Conservation (phyloP, 2,113 vertebrate species). For the Boulengeromyrus knoepffleri region DNA sequence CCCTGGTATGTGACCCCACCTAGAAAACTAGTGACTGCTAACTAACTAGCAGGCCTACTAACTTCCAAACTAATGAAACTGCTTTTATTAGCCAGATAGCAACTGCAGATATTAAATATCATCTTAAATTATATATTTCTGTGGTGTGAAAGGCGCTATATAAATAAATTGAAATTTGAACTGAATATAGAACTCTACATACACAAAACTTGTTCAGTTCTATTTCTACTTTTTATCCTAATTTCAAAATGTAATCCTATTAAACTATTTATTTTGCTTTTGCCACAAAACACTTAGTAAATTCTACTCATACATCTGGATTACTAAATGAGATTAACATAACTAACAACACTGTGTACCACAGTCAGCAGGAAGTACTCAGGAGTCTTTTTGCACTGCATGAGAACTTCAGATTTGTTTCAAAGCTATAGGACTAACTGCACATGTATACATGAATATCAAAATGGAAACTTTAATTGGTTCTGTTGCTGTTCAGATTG, state of each 20-base stretch:
- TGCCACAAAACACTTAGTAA: background rate
- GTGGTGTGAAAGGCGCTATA: too few relatives aligned
- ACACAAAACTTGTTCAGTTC: background rate
- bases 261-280: background rate
- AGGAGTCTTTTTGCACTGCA: background rate
- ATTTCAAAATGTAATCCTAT: background rate
- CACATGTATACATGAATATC: background rate
- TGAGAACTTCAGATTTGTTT: background rate
- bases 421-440: background rate
- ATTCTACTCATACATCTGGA: background rate
- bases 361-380: background rate
- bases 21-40: background rate
- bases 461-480: background rate
- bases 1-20: background rate
- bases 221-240: background rate
- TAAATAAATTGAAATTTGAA: background rate
- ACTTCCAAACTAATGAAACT: background rate
- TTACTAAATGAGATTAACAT: background rate
- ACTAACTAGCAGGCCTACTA: background rate
- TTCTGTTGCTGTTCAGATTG: background rate
- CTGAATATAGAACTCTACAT: background rate
- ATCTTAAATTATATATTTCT: background rate
- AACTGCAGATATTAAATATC: background rate
- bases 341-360: background rate
- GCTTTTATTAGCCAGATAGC: background rate